phyloP scores from a whole-genome alignment of 1,140 invertebrate species.

The Drosophila bocqueti region DNA sequence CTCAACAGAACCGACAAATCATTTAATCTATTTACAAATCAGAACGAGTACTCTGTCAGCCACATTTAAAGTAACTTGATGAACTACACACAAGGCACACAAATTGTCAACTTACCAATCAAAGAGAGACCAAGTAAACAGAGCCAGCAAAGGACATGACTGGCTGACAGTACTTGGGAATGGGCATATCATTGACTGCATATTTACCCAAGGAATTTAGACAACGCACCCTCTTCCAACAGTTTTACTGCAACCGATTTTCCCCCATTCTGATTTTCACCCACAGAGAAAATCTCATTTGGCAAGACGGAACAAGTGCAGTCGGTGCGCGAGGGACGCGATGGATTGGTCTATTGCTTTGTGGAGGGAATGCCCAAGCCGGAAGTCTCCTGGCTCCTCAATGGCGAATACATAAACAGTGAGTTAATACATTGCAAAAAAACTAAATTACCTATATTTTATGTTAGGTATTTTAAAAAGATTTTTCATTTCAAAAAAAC shows the following conservation, averaged over 20 bases:
- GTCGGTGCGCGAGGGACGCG: constrained; percentile 85
- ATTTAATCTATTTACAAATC: constrained; percentile 48
- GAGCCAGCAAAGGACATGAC: constrained; percentile 19
- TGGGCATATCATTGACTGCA: constrained; percentile 36
- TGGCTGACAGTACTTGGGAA: constrained; percentile 3
- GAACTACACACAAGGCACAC: constrained; percentile 10
- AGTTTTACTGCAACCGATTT: constrained; percentile 4
- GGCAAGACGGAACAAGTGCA: constrained; percentile 85
- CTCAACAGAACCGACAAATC: constrained; percentile 23
- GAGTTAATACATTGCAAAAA: constrained; percentile 42
- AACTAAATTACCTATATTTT: not conserved
- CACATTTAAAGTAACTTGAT: constrained; percentile 32
- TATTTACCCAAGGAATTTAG: constrained; percentile 54
- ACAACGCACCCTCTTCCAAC: constrained; percentile 12
- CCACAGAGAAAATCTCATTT: constrained; percentile 85
- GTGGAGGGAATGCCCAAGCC: constrained; percentile 86
- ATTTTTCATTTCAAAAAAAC: no score
- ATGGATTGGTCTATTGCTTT: constrained; percentile 85
- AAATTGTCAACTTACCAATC: constrained; percentile 45
- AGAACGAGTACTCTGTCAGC: constrained; percentile 16
- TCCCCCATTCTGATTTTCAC: constrained; percentile 26
- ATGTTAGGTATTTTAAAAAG: no score
- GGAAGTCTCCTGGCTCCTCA: constrained; percentile 85
- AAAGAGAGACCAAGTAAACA: constrained; percentile 49
- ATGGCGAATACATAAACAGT: constrained; percentile 84